A percentile compares a stretch with the other conserved stretches of the same genome.
Conservation (phyloP, 2,888 invertebrate genomes). For the Oeneis ivallda region DNA sequence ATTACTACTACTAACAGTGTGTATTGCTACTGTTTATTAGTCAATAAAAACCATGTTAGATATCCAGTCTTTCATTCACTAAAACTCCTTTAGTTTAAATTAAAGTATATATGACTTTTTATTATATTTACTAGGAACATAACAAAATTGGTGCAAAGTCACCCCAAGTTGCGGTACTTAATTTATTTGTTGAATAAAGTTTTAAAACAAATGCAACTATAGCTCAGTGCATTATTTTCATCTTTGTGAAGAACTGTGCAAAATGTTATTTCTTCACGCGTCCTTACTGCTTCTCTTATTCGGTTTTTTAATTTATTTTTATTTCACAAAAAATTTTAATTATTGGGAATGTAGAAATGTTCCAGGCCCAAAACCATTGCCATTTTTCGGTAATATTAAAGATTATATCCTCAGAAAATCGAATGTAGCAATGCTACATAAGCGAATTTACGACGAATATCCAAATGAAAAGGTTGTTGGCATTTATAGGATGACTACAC, state of each 20-base stretch:
- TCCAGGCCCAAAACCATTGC: background rate
- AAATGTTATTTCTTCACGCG: constrained; percentile 4
- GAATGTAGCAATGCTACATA: constrained; percentile 26
- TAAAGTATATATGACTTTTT: no score
- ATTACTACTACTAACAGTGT: no score
- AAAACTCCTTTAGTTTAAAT: no score
- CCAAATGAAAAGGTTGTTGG: constrained; percentile 60
- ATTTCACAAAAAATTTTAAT: constrained; percentile 3
- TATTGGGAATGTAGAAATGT: constrained; percentile 8
- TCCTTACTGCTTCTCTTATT: background rate
- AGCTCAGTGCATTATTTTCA: background rate
- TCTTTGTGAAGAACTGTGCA: background rate
- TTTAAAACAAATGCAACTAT: no score
- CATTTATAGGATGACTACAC: constrained; percentile 54
- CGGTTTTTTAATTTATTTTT: background rate
- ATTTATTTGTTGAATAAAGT: no score
- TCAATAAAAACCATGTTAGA: no score
- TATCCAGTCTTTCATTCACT: no score
- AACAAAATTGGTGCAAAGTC: no score
- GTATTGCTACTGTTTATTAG: no score
- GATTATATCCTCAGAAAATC: background rate
- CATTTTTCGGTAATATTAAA: constrained; percentile 5
- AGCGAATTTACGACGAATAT: constrained; percentile 50
- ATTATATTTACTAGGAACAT: no score
- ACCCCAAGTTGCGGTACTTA: no score